phyloP scores from a whole-genome alignment of 1,140 invertebrate genomes.

The Philotrypesis tridentata region DNA sequence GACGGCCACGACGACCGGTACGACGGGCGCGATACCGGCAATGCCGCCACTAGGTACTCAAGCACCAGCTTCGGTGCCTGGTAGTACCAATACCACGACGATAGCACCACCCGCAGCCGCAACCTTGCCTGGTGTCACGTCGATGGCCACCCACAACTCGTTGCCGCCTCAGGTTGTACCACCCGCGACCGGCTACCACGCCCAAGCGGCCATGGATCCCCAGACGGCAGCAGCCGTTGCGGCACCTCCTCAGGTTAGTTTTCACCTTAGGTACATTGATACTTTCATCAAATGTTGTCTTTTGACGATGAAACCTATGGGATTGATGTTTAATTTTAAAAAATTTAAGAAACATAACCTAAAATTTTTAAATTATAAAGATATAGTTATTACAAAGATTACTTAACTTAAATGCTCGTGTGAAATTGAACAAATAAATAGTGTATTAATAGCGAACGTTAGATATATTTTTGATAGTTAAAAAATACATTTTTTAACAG shows the following conservation, averaged over 20 bases:
- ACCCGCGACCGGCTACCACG: slow-evolving; percentile 74
- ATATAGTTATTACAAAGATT: neutral
- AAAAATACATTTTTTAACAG: neutral
- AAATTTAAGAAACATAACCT: neutral
- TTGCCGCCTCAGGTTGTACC: slow-evolving; percentile 76
- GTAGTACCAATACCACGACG: slow-evolving; percentile 76
- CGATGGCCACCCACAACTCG: slow-evolving; percentile 74
- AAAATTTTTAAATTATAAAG: neutral
- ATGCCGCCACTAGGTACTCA: slow-evolving; percentile 74
- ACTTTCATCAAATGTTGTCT: too few relatives aligned
- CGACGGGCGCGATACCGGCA: slow-evolving; percentile 67
- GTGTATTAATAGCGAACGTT: neutral
- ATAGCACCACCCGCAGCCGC: slow-evolving; percentile 69
- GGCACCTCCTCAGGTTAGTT: slow-evolving; percentile 57
- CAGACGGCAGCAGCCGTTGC: slow-evolving; percentile 66
- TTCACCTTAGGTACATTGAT: too few relatives aligned
- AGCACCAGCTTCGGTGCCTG: slow-evolving; percentile 73
- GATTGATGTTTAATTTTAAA: neutral
- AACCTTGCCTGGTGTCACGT: slow-evolving; percentile 64
- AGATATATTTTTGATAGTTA: neutral
- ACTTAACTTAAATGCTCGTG: neutral
- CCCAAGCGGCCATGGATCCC: slow-evolving; percentile 73
- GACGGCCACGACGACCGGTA: slow-evolving; percentile 66
- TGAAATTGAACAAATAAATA: neutral
- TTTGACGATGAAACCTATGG: neutral